phyloP scores from a whole-genome alignment of 1,140 invertebrate genomes.

The Ptiloglossa arizonensis region DNA sequence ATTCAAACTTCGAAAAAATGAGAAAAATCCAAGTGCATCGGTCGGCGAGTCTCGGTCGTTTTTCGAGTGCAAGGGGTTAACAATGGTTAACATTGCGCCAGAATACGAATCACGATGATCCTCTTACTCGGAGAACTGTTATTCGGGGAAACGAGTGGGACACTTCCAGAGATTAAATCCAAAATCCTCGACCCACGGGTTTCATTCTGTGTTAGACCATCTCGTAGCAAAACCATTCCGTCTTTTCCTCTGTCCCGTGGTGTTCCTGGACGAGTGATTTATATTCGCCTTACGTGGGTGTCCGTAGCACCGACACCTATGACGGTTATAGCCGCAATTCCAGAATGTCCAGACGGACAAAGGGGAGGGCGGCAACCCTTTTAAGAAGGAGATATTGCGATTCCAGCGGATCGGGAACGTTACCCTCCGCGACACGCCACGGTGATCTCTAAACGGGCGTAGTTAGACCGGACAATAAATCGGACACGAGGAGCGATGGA shows the following conservation, averaged over 20 bases:
- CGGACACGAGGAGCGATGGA: conserved; percentile 56
- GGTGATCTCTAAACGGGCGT: conserved; percentile 11
- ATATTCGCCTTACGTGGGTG: not conserved
- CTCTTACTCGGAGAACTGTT: no score
- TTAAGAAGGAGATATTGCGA: not conserved
- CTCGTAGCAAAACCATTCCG: no score
- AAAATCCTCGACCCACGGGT: not conserved
- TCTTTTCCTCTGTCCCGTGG: no score
- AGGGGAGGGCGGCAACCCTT: not conserved
- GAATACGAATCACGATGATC: no score
- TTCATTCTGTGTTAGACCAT: no score
- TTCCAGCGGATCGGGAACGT: not conserved
- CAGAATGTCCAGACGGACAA: not conserved
- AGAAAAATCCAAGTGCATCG: no score
- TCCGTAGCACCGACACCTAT: not conserved
- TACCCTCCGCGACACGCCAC: not conserved
- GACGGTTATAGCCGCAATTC: not conserved
- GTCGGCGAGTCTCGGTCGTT: no score
- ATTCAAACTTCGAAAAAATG: no score
- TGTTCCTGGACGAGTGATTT: not conserved
- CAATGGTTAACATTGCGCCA: no score
- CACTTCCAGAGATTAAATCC: no score
- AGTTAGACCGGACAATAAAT: conserved; percentile 39
- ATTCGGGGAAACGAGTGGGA: no score
- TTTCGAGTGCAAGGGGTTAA: no score